phyloP scores from a whole-genome alignment of 2,113 vertebrate genomes.

The Neodontobutis hainanensis region DNA sequence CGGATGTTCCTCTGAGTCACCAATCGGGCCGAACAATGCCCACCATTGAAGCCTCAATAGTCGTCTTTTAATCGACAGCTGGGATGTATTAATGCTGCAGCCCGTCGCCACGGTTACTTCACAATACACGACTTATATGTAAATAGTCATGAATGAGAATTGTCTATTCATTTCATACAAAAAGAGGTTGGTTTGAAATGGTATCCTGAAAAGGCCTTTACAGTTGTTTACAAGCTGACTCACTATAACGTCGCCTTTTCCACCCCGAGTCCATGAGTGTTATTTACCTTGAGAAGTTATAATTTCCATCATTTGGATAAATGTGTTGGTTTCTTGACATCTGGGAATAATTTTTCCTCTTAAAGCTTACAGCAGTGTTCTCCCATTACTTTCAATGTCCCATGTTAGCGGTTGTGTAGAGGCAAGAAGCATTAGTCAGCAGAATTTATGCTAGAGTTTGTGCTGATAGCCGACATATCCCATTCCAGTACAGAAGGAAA shows the following conservation, averaged over 20 bases:
- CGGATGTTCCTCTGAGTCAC: conserved; percentile 65
- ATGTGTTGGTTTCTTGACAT: conserved; percentile 53
- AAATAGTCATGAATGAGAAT: conserved; percentile 61
- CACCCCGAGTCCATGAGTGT: conserved; percentile 36
- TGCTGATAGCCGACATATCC: not conserved
- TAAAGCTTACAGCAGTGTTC: conserved; percentile 29
- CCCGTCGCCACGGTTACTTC: conserved; percentile 65
- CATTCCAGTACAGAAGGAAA: too few relatives aligned
- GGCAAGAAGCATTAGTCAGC: conserved; percentile 13
- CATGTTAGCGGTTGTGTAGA: not conserved
- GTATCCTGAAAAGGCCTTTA: conserved; percentile 52
- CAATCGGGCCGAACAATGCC: conserved; percentile 71
- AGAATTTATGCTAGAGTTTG: not conserved
- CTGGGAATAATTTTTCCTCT: conserved; percentile 55
- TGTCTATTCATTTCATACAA: conserved; percentile 18
- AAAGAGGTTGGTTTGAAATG: conserved; percentile 21
- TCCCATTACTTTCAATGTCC: conserved; percentile 17
- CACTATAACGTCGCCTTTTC: conserved; percentile 62
- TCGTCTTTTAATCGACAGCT: conserved; percentile 67
- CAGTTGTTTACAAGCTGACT: conserved; percentile 59
- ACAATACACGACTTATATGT: conserved; percentile 50
- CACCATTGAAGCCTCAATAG: conserved; percentile 71
- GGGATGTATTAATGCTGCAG: conserved; percentile 64
- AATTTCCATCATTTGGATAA: conserved; percentile 72
- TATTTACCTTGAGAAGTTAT: conserved; percentile 66